Conservation (phyloP, 2,797 vertebrate species). For the Antrozous pallidus region DNA sequence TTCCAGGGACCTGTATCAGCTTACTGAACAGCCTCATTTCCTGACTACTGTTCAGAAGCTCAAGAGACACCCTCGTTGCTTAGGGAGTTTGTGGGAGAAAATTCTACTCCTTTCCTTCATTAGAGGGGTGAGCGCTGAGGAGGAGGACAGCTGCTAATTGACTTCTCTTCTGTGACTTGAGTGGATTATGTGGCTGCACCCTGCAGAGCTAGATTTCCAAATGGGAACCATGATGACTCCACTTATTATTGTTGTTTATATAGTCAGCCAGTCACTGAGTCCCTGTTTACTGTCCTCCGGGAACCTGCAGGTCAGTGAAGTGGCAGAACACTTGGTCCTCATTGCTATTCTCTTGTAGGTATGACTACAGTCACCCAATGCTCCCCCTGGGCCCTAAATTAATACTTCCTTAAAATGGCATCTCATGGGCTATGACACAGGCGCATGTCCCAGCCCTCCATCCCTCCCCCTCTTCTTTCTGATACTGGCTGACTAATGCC, state of each 20-base stretch:
- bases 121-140: not conserved
- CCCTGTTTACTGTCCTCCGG: not conserved
- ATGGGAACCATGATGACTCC: not conserved
- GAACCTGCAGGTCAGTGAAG: not conserved
- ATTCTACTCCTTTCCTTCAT: not conserved
- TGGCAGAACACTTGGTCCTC: not conserved
- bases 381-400: not conserved
- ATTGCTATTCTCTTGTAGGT: not conserved
- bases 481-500: not conserved
- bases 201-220: not conserved
- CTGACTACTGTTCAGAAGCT: conserved; percentile 24
- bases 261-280: not conserved
- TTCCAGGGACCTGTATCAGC: not conserved
- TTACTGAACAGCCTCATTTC: conserved; percentile 26
- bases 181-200: not conserved
- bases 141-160: not conserved
- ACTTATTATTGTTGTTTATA: not conserved
- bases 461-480: not conserved
- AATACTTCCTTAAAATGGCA: conserved; percentile 31
- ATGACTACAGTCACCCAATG: not conserved
- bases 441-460: not conserved
- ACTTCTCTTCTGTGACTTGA: conserved; percentile 41
- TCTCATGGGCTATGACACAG: not conserved
- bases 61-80: not conserved
- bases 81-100: not conserved